Percentiles rank a stretch among this genome's conserved stretches.
phyloP scores from a whole-genome alignment of 1,140 invertebrate species.

The Neodiprion lecontei region DNA sequence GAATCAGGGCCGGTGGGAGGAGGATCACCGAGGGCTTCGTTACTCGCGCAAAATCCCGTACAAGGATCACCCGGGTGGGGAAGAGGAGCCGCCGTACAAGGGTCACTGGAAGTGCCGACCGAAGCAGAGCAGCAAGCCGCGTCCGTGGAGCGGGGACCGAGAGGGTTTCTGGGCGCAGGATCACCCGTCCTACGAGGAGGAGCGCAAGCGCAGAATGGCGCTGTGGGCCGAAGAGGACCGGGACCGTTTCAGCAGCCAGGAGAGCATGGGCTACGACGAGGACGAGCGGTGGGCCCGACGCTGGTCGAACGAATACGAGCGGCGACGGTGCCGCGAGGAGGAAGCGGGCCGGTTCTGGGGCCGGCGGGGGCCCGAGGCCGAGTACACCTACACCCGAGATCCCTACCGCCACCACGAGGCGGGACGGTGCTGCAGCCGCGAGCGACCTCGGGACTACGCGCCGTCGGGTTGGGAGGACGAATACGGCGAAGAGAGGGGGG shows the following conservation, averaged over 20 bases:
- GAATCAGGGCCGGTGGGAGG: slow-evolving; percentile 24
- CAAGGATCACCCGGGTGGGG: slow-evolving; percentile 37
- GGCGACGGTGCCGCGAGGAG: slow-evolving; percentile 52
- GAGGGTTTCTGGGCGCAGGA: slow-evolving; percentile 47
- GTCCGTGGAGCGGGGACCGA: slow-evolving; percentile 46
- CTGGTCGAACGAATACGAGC: slow-evolving; percentile 49
- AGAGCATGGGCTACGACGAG: slow-evolving; percentile 62
- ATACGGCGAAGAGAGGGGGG: slow-evolving; percentile 51
- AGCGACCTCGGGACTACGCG: slow-evolving; percentile 47
- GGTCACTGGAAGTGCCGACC: slow-evolving; percentile 52
- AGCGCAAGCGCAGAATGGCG: slow-evolving; percentile 50
- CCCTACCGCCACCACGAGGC: slow-evolving; percentile 46
- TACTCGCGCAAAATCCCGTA: slow-evolving; percentile 50
- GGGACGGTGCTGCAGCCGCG: slow-evolving; percentile 48
- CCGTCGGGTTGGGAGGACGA: slow-evolving; percentile 47
- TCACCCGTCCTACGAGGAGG: slow-evolving; percentile 53
- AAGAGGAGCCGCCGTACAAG: slow-evolving; percentile 53
- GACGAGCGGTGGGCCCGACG: slow-evolving; percentile 50
- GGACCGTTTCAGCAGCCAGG: slow-evolving; percentile 65
- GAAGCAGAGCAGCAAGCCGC: slow-evolving; percentile 50
- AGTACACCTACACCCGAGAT: slow-evolving; percentile 35
- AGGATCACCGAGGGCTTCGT: slow-evolving; percentile 32
- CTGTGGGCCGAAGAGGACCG: slow-evolving; percentile 56
- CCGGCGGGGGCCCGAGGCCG: slow-evolving; percentile 36
- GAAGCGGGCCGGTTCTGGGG: slow-evolving; percentile 50